Base-by-base conservation (phyloP, 2,797 vertebrate genomes). In the Austrolebias charrua region DNA sequence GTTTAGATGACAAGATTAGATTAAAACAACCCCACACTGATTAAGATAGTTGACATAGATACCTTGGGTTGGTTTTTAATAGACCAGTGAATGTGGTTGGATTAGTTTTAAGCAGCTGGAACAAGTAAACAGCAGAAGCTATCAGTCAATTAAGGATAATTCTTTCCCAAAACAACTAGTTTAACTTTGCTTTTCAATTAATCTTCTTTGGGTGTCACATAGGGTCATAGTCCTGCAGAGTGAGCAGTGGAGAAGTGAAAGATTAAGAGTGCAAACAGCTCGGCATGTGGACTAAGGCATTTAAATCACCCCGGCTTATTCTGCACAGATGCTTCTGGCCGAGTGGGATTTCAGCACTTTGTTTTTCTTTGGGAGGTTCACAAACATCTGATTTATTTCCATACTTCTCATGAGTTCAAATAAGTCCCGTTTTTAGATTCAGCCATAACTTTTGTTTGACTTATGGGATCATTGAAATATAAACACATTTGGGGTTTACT, bases 111-210 rank as follows among this genome's bases (percentile, higher is more conserved):
- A 84, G 76, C 81, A 78, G 74, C 68, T 50, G 79, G 57, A 79
- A 60, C 24, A 55, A 70, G 84, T 89, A 86, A 90, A 87, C 82
- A 77, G 76, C 77, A 77, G 66, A 58, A 84, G 65, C 76, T 71
- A 79, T 78, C 80, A 85, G 85, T 91, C 88, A 91, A 88, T 92
- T 91, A 92, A 85, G 72, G 51, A 61, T 78, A 73, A 87, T 84
- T 54, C 71, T 58, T 52, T 77, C 78, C 79, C 79, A 87, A 85
- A 90, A 86, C 89, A 90, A 89, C 82, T 78, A 73, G 75, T 86
- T 85, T 86, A 88, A 84, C 76, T 89, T 87, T 68, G 76, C 83
- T 66, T 82, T 83, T 79, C 80, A 83, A 82, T 81, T 91, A 90
- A 91, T 89, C 86, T 82, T 75, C 86, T 87, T 78, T 77, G 71